Conservation (phyloP, 2,888 invertebrate species). For the Apamea anceps region DNA sequence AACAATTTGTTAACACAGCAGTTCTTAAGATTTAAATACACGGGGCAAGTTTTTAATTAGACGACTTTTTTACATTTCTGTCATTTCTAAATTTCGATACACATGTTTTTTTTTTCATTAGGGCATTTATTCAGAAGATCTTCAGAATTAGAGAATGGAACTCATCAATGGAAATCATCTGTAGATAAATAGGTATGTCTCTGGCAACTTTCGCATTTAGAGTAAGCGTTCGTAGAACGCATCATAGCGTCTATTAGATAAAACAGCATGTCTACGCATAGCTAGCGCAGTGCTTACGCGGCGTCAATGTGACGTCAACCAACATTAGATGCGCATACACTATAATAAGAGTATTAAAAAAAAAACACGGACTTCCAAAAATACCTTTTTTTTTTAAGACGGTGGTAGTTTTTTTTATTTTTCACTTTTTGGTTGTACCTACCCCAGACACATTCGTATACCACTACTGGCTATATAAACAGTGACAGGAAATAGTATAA, state of each 20-base stretch:
- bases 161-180: not conserved
- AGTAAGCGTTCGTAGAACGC: not conserved
- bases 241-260: not conserved
- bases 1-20: not conserved
- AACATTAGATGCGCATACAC: not conserved
- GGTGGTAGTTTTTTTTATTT: too few relatives aligned
- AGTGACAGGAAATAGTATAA: too few relatives aligned
- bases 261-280: not conserved
- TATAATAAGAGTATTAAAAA: too few relatives aligned
- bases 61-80: not conserved
- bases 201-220: not conserved
- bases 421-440: too few relatives aligned
- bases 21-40: not conserved
- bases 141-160: not conserved
- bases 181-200: not conserved
- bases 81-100: not conserved
- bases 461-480: too few relatives aligned
- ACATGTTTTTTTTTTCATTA: not conserved
- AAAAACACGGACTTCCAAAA: too few relatives aligned
- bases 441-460: too few relatives aligned
- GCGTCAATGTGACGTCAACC: not conserved
- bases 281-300: not conserved
- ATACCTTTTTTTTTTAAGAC: too few relatives aligned
- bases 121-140: too few relatives aligned
- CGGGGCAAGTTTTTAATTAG: not conserved